Conservation (phyloP, 2,113 vertebrate species). For the Psephotus haematonotus region DNA sequence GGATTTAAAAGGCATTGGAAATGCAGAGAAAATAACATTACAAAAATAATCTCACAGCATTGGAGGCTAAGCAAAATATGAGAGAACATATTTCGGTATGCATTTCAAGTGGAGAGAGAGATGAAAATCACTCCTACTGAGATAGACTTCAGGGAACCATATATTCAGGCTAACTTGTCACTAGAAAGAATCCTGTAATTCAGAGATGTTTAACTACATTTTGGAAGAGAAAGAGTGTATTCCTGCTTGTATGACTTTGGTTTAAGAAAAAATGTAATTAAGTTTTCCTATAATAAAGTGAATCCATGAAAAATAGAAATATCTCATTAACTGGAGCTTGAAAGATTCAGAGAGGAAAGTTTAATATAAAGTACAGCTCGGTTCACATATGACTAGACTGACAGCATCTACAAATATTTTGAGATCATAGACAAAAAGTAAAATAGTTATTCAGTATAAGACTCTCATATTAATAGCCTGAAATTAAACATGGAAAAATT, state of each 20-base stretch:
- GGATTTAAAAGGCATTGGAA: background rate
- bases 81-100: background rate
- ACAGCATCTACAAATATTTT: slow-evolving; percentile 18
- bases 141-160: background rate
- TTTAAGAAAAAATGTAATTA: background rate
- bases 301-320: background rate
- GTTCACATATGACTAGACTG: background rate
- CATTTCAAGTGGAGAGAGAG: background rate
- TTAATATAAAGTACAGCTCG: background rate
- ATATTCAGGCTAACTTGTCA: background rate
- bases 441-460: background rate
- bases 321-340: background rate
- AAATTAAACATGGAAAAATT: slow-evolving; percentile 69
- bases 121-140: background rate
- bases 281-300: background rate
- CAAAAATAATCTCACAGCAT: background rate
- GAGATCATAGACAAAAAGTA: slow-evolving; percentile 8
- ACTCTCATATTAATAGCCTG: slow-evolving; percentile 50
- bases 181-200: background rate
- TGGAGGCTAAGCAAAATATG: background rate
- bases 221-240: background rate
- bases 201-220: background rate
- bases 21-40: background rate
- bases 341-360: background rate
- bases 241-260: background rate